These are phyloP conservation scores for Macrocentrus cingulum DNA, from an alignment of 1,140 invertebrate genomes.

Conservation along the genomic window DNA sequence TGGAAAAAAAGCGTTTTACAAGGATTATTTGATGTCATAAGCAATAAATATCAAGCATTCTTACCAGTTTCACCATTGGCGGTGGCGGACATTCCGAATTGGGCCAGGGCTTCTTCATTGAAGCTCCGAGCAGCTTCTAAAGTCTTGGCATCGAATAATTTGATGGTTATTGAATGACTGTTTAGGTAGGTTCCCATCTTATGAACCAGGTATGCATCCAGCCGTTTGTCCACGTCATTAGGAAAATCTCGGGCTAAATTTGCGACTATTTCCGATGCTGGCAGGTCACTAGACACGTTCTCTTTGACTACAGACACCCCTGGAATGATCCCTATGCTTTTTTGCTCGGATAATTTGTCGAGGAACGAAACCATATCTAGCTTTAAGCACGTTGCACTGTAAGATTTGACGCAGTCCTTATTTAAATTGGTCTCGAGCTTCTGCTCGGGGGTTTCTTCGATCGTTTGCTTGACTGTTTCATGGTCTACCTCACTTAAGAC, in stretches of 20 bases:
- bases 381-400: slow-evolving; percentile 76
- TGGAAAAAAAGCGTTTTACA: slow-evolving; percentile 31
- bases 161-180: slow-evolving; percentile 72
- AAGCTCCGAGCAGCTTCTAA: slow-evolving; percentile 61
- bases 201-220: slow-evolving; percentile 74
- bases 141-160: slow-evolving; percentile 67
- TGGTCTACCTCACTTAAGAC: slow-evolving; percentile 46
- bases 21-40: slow-evolving; percentile 6
- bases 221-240: slow-evolving; percentile 72
- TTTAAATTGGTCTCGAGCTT: slow-evolving; percentile 39
- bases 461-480: slow-evolving; percentile 40
- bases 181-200: slow-evolving; percentile 72
- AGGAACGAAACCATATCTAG: slow-evolving; percentile 77
- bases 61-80: slow-evolving; percentile 44
- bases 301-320: slow-evolving; percentile 74
- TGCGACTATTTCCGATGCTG: slow-evolving; percentile 68
- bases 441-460: slow-evolving; percentile 42
- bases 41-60: slow-evolving; percentile 7
- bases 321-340: slow-evolving; percentile 67
- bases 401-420: slow-evolving; percentile 70
- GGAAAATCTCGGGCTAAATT: slow-evolving; percentile 74
- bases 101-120: slow-evolving; percentile 52
- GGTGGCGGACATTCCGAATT: slow-evolving; percentile 38
- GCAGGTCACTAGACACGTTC: slow-evolving; percentile 58
- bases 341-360: slow-evolving; percentile 69